Base-by-base conservation (phyloP, 2,888 invertebrate species). In the Trisateles emortualis region DNA sequence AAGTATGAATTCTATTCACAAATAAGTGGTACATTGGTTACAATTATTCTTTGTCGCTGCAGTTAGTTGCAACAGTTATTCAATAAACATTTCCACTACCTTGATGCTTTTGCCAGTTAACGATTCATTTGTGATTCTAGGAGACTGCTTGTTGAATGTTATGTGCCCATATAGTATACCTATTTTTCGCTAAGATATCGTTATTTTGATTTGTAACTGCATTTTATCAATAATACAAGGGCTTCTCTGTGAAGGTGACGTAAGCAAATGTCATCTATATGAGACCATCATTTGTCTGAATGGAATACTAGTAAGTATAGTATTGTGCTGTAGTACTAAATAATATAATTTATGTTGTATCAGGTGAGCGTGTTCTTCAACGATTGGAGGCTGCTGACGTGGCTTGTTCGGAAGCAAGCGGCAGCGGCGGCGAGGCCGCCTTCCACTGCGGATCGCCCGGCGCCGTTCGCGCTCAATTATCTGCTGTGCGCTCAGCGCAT, bases 401-500 rank as follows among this genome's bases (percentile, higher is more conserved):
- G 5, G 87, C 85, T 13, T 84, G 86, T 46, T 81, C 87, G 17
- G 95, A 96, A 68, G 96, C 96, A 70, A 95, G 95, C 48, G 96
- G 96, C 45, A 88, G 88, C 54, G 88, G 87, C 22, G 94, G 94
- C 62, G 95, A 95, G 63, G 94, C 95, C 13, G 96, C 96, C 35
- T 96, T 96, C 79, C 95, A 96, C 64, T 96, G 96, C 72, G 95
- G 95, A 66, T 94, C 95, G 64, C 94, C 95, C 43, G 91, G 93
- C 53, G 94, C 96, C 42, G 96, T 97, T 47, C 94, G 97, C 68
- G 95, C 96, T 68, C 97, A 97, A 85, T 94, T 97, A 47, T 96
- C 97, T 75, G 96, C 97, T 58, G 96, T 98, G 19, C 97, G 98
- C 69, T 96, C 97, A 3, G 97, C 97, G 0, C 97, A 98, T 78